Evolutionary conservation across 1,140 invertebrate species (phyloP), one percentile per base, ranked within the genome.

Genomic region (Euwallacea similis): DNA sequence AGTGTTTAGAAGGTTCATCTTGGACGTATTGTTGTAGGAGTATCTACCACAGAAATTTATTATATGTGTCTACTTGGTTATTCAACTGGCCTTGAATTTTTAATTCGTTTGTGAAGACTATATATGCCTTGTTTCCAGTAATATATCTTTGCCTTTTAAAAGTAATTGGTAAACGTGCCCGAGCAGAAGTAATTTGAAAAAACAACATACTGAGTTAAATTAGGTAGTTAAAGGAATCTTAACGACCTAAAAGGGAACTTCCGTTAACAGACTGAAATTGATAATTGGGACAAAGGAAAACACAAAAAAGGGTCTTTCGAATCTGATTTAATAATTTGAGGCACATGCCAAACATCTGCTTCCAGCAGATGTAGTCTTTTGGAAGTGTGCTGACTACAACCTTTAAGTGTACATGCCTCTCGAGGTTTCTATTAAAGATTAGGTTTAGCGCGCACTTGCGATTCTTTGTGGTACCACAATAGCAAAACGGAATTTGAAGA

Each of bases 311-410:
- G 15, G n/a, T 50, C n/a, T 7, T 56, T 16, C n/a, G 21, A 59
- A 68, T 68, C 54, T 16, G 33, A 63, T 54, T n/a, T 42, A 46
- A 63, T 63, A 55, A 69, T 69, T 70, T 58, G 16, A 70, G 60
- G 68, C 68, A 70, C 68, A 70, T 70, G 68, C 68, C 68, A 70
- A 63, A 54, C 68, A 70, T 70, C 68, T 70, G 68, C 16, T 50
- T 46, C 15, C 16, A 42, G 56, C 66, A 68, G 66, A 68, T 68
- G 66, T 46, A 8, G 15, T 9, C n/a, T 59, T 44, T 65, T 65
- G 33, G 58, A 62, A 53, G 16, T 33, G 21, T 33, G 21, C 21
- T 33, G 21, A 33, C 4, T 33, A 33, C 4, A 33, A 33, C 21
- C 21, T 33, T 33, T 33, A 1, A 33, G 4, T 33, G 21, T 33